Evolutionary conservation across 35 echinoderm and acorn worm species (phyloP).

Genomic region (Patiria miniata): DNA sequence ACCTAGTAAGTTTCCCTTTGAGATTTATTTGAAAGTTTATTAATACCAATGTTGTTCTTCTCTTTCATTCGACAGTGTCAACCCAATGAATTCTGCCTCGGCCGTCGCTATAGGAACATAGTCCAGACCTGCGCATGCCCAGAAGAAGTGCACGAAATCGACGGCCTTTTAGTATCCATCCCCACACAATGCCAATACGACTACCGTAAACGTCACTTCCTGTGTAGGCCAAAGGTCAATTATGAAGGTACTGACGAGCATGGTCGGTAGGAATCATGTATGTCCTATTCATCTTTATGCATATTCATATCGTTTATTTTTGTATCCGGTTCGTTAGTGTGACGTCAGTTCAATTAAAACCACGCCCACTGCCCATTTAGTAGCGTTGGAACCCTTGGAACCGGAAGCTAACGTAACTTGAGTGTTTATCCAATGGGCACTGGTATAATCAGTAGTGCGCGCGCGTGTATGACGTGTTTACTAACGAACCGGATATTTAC

Average conservation of each 20-base stretch:
- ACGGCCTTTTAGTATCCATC: constrained; percentile 21
- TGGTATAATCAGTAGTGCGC: too few relatives aligned
- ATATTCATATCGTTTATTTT: background rate
- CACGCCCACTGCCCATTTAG: too few relatives aligned
- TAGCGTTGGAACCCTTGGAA: too few relatives aligned
- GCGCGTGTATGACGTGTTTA: too few relatives aligned
- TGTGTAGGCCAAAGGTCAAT: constrained; percentile 24
- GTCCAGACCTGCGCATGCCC: constrained; percentile 9
- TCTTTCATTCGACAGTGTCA: background rate
- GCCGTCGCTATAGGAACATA: background rate
- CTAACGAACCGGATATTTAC: too few relatives aligned
- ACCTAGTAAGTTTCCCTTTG: too few relatives aligned
- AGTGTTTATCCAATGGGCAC: too few relatives aligned
- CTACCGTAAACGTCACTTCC: constrained; percentile 10
- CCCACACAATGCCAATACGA: constrained; percentile 7
- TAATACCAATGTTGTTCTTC: background rate
- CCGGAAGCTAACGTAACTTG: too few relatives aligned
- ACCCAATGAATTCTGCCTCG: constrained; percentile 6
- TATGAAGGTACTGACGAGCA: constrained; percentile 25
- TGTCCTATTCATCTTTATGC: background rate
- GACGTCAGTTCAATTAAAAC: too few relatives aligned
- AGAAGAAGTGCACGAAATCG: background rate
- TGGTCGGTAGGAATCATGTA: constrained; percentile 27
- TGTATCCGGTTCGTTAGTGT: background rate
- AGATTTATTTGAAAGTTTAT: too few relatives aligned